phyloP scores from a whole-genome alignment of 1,140 invertebrate genomes.

The Drosophila auraria region DNA sequence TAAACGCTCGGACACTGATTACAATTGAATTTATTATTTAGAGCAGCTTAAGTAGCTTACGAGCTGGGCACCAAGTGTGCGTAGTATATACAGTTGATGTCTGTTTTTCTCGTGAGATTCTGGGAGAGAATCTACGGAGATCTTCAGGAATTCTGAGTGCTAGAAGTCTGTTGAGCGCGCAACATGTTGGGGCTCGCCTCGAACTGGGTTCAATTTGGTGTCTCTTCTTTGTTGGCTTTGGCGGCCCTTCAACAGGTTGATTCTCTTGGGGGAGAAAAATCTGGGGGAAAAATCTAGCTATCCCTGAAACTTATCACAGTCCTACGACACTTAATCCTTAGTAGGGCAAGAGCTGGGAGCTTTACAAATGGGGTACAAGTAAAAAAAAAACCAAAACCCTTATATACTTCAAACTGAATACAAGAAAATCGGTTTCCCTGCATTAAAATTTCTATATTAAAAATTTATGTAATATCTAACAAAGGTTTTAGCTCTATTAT shows the following conservation, averaged over 20 bases:
- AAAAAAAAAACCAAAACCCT: too few species aligned
- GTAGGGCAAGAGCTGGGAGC: neutral
- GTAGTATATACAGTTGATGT: neutral
- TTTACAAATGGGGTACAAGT: neutral
- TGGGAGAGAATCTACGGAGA: neutral
- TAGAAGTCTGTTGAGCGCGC: neutral
- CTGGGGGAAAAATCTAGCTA: neutral
- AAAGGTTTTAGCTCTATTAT: neutral
- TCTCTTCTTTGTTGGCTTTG: neutral
- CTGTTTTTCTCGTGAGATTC: neutral
- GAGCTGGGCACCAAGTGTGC: neutral
- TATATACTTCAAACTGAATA: too few species aligned
- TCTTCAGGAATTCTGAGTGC: neutral
- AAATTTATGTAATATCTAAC: too few species aligned
- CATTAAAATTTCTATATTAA: too few species aligned
- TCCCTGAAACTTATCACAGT: neutral
- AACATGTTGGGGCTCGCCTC: neutral
- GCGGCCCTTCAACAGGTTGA: conserved; percentile 8
- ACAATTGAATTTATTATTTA: conserved; percentile 71
- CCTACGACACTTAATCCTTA: neutral
- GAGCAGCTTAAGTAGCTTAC: conserved; percentile 58
- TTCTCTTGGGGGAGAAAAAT: neutral
- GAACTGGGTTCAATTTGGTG: neutral
- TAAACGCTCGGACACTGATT: conserved; percentile 40
- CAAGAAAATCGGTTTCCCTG: too few species aligned